Base-by-base conservation (phyloP, 1,140 invertebrate genomes). In the Dinothrombium tinctorium region DNA sequence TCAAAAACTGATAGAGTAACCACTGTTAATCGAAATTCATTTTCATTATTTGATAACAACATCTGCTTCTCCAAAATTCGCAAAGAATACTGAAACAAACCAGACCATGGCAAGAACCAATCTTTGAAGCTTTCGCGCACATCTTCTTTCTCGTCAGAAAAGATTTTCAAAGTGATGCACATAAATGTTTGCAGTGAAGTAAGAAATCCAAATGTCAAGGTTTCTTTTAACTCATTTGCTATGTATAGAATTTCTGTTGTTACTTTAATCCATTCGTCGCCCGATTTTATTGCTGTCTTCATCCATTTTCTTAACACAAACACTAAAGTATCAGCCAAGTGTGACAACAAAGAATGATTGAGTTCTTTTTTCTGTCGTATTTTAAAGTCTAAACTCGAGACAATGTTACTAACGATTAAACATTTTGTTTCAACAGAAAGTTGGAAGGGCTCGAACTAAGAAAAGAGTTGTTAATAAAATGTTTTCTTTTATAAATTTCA, bases 361-460 rank as follows among this genome's bases (percentile, higher is more conserved):
- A 1, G 15, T 17, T 20, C 22, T 11, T 26, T 12, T 4, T 23
- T 17, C 7, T 41, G 19, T 25, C 19, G 15, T 7, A 7, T 28
- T 15, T 12, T 17, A 8, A 46, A 6, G 25, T 25, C 14, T 19
- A 39, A 7, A 28, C 31, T 36, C 11, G 32, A 25, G 15, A 39
- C 7, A 14, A 43, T 24, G n/a, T 42, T 11, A 5, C 8, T 11
- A 15, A 12, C 7, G 9, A 39, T 14, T 26, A 14, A 15, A 9
- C 28, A 20, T 4, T 19, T 22, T 4, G 25, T 36, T n/a, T 3
- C 24, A 25, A 5, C 11, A 22, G 7, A 28, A 44, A 44, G 25
- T 41, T 21, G 33, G 33, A 33, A 26, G 24, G 14, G 24, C n/a
- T 11, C n/a, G 6, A 51, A 43, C 28, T 43, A n/a, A n/a, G n/a